Evolutionary conservation across 2,888 invertebrate genomes (phyloP).

Genomic region (Horisme vitalbata): DNA sequence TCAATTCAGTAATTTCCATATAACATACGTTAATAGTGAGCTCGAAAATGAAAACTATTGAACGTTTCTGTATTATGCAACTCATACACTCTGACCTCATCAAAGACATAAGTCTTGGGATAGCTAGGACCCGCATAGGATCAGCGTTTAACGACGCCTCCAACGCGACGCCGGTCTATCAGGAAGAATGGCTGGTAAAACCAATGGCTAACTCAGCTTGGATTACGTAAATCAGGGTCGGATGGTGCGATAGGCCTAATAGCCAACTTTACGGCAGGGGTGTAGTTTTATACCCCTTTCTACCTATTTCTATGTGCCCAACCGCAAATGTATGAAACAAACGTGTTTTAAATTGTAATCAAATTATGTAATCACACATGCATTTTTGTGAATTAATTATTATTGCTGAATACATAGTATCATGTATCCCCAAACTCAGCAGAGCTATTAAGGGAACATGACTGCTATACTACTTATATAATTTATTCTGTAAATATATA

Average conservation of each 20-base stretch:
- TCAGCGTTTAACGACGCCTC: constrained; percentile 12
- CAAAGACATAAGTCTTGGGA: constrained; percentile 12
- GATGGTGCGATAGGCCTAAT: constrained; percentile 22
- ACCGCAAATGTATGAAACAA: not conserved
- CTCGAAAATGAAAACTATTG: too few species aligned
- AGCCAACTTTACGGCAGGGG: constrained; percentile 14
- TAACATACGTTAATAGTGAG: too few species aligned
- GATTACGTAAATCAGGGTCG: constrained; percentile 27
- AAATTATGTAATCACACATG: too few species aligned
- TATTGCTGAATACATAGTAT: too few species aligned
- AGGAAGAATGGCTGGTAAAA: constrained; percentile 24
- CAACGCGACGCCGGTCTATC: constrained; percentile 20
- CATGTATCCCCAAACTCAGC: too few species aligned
- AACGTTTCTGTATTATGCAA: too few species aligned
- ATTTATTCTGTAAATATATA: too few species aligned
- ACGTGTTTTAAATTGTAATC: too few species aligned
- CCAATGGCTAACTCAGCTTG: constrained; percentile 17
- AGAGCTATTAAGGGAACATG: too few species aligned
- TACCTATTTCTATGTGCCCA: not conserved
- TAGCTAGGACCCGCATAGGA: constrained; percentile 15
- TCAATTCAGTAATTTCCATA: too few species aligned
- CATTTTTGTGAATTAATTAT: too few species aligned
- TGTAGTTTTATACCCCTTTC: constrained; percentile 11
- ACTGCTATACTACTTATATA: too few species aligned
- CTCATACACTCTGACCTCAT: not conserved